phyloP scores from a whole-genome alignment of 1,140 invertebrate species.

The Philotrypesis tridentata region DNA sequence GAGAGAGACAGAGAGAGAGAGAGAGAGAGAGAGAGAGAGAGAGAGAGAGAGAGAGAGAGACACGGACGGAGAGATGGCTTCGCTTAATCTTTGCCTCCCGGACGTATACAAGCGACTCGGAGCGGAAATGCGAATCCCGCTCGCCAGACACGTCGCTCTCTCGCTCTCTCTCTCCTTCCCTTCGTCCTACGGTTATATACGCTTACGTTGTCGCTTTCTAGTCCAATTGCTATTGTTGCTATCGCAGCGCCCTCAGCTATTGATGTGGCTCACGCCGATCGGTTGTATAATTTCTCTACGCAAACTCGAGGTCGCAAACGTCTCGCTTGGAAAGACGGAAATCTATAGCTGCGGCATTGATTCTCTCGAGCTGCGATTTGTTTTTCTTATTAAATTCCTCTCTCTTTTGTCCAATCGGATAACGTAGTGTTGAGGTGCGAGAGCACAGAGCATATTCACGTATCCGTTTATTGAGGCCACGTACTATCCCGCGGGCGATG shows the following conservation, averaged over 20 bases:
- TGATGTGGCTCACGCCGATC: too few relatives aligned
- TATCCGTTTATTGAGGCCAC: neutral
- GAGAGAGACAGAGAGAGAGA: neutral
- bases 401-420: neutral
- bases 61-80: neutral
- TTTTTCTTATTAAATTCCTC: neutral
- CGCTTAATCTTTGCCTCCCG: conserved; percentile 58
- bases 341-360: too few relatives aligned
- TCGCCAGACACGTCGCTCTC: conserved; percentile 58
- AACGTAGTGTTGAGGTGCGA: neutral
- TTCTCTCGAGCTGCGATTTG: neutral
- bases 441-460: neutral
- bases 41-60: neutral
- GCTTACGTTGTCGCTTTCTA: neutral
- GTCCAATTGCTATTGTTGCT: neutral
- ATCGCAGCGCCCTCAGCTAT: too few relatives aligned
- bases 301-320: too few relatives aligned
- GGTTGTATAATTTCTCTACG: too few relatives aligned
- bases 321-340: too few relatives aligned
- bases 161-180: too few relatives aligned
- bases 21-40: neutral
- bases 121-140: conserved; percentile 50
- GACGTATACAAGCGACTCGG: conserved; percentile 46
- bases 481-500: neutral
- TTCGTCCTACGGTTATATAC: conserved; percentile 7